Conservation (phyloP, 2,797 vertebrate species). For the Trachops cirrhosus region DNA sequence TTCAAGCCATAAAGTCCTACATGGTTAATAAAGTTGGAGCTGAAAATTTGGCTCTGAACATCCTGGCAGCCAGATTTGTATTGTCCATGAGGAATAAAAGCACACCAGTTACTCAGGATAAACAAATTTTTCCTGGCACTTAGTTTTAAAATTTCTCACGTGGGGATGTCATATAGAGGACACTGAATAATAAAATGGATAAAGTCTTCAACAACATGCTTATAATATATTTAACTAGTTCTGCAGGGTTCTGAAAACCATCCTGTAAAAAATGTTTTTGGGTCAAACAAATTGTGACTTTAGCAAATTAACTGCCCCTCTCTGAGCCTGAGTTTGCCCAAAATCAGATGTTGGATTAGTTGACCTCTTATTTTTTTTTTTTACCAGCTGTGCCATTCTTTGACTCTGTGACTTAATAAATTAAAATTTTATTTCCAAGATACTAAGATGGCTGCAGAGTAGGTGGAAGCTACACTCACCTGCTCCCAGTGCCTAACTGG, state of each 20-base stretch:
- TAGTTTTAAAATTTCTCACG: slow-evolving; percentile 42
- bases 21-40: slow-evolving; percentile 35
- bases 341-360: background rate
- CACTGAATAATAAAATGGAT: slow-evolving; percentile 22
- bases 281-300: slow-evolving; percentile 10
- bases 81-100: slow-evolving; percentile 58
- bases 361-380: background rate
- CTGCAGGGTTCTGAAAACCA: background rate
- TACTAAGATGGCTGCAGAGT: background rate
- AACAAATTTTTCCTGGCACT: slow-evolving; percentile 59
- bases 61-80: slow-evolving; percentile 44
- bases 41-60: slow-evolving; percentile 47
- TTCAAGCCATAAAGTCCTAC: background rate
- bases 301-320: background rate
- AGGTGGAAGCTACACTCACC: background rate
- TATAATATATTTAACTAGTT: slow-evolving; percentile 37
- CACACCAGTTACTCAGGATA: slow-evolving; percentile 24
- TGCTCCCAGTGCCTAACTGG: background rate
- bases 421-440: background rate
- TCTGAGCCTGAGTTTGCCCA: background rate
- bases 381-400: background rate
- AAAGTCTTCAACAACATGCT: slow-evolving; percentile 18
- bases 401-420: background rate
- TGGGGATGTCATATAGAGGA: slow-evolving; percentile 41
- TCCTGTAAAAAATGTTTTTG: background rate